These are phyloP conservation scores for Dreissena polymorpha DNA, from an alignment of 1,140 invertebrate species.

Conservation along the genomic window DNA sequence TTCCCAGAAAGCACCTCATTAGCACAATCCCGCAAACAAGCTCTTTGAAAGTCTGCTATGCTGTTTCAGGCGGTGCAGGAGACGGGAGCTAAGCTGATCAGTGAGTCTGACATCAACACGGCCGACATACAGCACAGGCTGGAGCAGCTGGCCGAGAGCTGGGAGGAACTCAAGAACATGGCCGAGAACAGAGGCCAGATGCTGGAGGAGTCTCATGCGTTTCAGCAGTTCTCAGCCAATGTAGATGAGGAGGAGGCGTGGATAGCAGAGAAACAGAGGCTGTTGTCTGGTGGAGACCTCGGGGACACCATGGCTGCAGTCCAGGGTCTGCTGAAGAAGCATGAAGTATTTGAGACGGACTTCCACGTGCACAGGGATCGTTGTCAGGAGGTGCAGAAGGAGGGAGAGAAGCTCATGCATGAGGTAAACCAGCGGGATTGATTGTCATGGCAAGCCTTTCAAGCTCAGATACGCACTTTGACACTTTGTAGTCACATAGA, in stretches of 20 bases:
- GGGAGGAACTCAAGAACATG: constrained; percentile 94
- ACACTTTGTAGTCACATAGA: too few relatives aligned
- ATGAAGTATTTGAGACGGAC: constrained; percentile 99
- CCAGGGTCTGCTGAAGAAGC: constrained; percentile 98
- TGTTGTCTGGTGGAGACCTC: constrained; percentile 97
- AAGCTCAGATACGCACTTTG: too few relatives aligned
- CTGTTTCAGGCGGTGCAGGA: constrained; percentile 90
- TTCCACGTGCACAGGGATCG: constrained; percentile 95
- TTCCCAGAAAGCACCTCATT: too few relatives aligned
- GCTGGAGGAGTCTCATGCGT: constrained; percentile 95
- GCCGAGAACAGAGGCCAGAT: constrained; percentile 92
- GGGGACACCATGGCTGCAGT: constrained; percentile 99
- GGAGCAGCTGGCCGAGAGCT: constrained; percentile 90
- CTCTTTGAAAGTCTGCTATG: too few relatives aligned
- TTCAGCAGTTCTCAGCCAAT: constrained; percentile 98
- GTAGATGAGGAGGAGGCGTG: constrained; percentile 99
- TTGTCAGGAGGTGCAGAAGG: constrained; percentile 93
- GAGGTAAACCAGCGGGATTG: constrained; percentile 30
- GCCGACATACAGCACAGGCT: constrained; percentile 90
- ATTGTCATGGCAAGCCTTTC: too few relatives aligned
- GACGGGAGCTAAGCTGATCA: constrained; percentile 97
- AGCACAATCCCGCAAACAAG: too few relatives aligned
- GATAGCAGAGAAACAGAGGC: constrained; percentile 99
- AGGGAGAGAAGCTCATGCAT: constrained; percentile 84
- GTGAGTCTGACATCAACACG: constrained; percentile 97